These are phyloP conservation scores for Meiosimyza platycephala DNA, from an alignment of 2,888 invertebrate species.

Conservation along the genomic window DNA sequence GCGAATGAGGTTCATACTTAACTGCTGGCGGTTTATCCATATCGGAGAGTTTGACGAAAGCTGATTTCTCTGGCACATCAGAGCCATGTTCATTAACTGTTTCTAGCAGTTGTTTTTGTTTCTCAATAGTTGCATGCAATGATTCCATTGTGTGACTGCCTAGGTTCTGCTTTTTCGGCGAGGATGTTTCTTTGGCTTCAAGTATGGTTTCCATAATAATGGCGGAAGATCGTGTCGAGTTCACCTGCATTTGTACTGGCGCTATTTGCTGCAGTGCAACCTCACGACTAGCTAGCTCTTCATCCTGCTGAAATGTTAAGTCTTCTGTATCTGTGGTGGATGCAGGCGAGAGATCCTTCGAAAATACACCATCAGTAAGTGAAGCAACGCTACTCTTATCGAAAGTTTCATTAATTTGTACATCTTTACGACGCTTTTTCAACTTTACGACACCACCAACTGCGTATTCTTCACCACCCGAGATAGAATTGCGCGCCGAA, in stretches of 20 bases:
- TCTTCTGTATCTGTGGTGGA: slow-evolving; percentile 67
- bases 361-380: slow-evolving; percentile 65
- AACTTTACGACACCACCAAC: slow-evolving; percentile 48
- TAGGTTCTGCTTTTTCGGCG: slow-evolving; percentile 60
- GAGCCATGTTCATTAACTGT: slow-evolving; percentile 63
- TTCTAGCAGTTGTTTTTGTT: slow-evolving; percentile 65
- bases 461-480: slow-evolving; percentile 46
- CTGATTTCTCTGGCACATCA: slow-evolving; percentile 62
- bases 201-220: slow-evolving; percentile 67
- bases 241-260: slow-evolving; percentile 47
- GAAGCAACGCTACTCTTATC: slow-evolving; percentile 68
- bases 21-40: slow-evolving; percentile 74
- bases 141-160: slow-evolving; percentile 62
- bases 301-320: slow-evolving; percentile 67
- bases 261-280: slow-evolving; percentile 45
- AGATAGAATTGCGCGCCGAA: slow-evolving; percentile 55
- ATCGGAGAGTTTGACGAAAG: slow-evolving; percentile 82
- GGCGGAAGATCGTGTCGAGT: slow-evolving; percentile 58
- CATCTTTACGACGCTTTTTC: slow-evolving; percentile 64
- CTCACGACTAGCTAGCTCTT: slow-evolving; percentile 57
- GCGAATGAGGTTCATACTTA: slow-evolving; percentile 68
- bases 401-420: slow-evolving; percentile 66
- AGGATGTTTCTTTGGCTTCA: slow-evolving; percentile 66
- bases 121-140: slow-evolving; percentile 62
- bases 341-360: slow-evolving; percentile 65